Evolutionary conservation across 92 coral and sea anemone species (phyloP).

Genomic region (Epizoanthus ramosus): DNA sequence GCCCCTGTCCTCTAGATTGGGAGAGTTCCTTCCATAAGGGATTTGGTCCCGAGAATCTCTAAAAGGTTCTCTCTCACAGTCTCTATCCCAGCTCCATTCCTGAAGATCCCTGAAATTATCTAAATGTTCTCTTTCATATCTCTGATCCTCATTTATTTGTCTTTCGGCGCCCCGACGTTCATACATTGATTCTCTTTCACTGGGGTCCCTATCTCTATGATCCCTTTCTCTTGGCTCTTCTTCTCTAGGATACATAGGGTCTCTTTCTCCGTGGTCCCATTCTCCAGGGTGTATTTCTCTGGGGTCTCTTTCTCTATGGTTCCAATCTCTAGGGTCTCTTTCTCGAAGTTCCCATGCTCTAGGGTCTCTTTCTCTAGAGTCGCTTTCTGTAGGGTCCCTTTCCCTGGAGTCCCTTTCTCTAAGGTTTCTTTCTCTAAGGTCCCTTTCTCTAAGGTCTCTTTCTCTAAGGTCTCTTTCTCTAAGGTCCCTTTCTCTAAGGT

Average conservation of each 20-base stretch:
- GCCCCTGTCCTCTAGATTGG: neutral
- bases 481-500: neutral
- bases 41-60: too few species aligned
- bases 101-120: neutral
- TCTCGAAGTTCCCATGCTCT: neutral
- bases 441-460: neutral
- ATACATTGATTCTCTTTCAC: neutral
- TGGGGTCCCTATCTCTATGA: neutral
- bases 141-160: neutral
- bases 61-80: neutral
- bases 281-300: neutral
- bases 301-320: too few species aligned
- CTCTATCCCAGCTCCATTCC: conserved; percentile 1
- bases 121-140: neutral
- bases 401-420: neutral
- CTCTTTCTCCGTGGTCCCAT: neutral
- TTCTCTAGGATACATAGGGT: neutral
- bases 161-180: neutral
- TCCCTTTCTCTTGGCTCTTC: neutral
- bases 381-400: neutral
- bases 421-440: neutral
- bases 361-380: neutral
- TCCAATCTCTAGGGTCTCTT: neutral
- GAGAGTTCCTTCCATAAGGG: neutral
- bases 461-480: neutral